Conservation (phyloP, 2,888 invertebrate species). For the Ectobius pallidus region DNA sequence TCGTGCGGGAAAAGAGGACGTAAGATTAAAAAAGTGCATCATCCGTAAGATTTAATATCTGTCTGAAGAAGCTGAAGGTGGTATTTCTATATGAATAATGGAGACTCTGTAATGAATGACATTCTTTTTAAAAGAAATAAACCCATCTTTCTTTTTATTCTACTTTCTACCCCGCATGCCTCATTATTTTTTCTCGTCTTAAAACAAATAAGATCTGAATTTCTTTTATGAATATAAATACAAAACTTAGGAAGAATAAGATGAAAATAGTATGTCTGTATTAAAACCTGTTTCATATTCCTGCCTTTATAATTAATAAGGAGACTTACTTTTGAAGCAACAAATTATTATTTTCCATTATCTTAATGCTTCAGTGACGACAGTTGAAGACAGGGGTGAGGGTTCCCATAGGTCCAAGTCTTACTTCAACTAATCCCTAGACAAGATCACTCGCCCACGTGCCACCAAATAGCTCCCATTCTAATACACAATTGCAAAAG, state of each 20-base stretch:
- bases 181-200: constrained; percentile 1
- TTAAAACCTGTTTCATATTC: background rate
- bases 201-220: background rate
- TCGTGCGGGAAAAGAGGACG: background rate
- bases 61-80: background rate
- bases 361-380: background rate
- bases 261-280: background rate
- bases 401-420: no score
- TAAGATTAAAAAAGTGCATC: constrained; percentile 10
- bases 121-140: background rate
- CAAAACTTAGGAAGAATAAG: background rate
- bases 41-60: background rate
- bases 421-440: no score
- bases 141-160: background rate
- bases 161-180: background rate
- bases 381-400: background rate
- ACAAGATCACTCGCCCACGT: no score
- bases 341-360: background rate
- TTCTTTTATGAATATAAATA: constrained; percentile 5
- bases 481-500: no score
- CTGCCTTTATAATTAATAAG: background rate
- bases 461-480: no score
- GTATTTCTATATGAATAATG: background rate
- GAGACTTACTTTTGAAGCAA: background rate
- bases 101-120: background rate